Evolutionary conservation across 2,888 invertebrate genomes (phyloP).

Genomic region (Chloroclystis v-ata): DNA sequence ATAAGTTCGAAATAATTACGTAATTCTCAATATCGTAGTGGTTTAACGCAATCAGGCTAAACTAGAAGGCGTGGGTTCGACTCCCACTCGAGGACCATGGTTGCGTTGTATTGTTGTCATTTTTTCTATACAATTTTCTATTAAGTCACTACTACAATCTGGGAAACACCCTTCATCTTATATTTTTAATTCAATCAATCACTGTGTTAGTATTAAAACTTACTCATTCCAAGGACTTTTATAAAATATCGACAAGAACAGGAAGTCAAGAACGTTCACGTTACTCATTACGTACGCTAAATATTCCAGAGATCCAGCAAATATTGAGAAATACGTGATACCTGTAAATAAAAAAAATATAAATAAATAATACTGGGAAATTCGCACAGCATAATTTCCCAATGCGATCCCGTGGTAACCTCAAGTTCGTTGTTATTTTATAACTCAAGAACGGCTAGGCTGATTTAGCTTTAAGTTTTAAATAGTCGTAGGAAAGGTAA

Average conservation of each 20-base stretch:
- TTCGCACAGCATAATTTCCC: too few relatives aligned
- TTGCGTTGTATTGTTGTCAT: too few relatives aligned
- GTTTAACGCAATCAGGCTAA: too few relatives aligned
- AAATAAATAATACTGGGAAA: too few relatives aligned
- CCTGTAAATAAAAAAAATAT: too few relatives aligned
- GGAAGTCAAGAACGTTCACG: constrained; percentile 33
- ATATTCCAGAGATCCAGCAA: constrained; percentile 8
- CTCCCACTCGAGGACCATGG: too few relatives aligned
- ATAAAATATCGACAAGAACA: constrained; percentile 31
- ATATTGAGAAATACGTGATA: constrained; percentile 27
- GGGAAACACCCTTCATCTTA: constrained; percentile 2
- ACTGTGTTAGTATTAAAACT: background rate
- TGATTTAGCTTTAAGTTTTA: too few relatives aligned
- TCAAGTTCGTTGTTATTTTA: background rate
- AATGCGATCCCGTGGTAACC: background rate
- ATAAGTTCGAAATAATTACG: too few relatives aligned
- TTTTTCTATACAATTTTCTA: background rate
- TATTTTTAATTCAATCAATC: background rate
- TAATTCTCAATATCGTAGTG: too few relatives aligned
- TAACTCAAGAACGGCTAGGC: too few relatives aligned
- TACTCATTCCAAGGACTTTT: constrained; percentile 51
- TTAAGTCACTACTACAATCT: background rate
- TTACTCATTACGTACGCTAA: constrained; percentile 21
- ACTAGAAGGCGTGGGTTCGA: too few relatives aligned
- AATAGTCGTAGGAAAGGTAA: too few relatives aligned